These are phyloP conservation scores for Tetraodon nigroviridis DNA, from an alignment of 2,113 vertebrate genomes.

Conservation along the genomic window DNA sequence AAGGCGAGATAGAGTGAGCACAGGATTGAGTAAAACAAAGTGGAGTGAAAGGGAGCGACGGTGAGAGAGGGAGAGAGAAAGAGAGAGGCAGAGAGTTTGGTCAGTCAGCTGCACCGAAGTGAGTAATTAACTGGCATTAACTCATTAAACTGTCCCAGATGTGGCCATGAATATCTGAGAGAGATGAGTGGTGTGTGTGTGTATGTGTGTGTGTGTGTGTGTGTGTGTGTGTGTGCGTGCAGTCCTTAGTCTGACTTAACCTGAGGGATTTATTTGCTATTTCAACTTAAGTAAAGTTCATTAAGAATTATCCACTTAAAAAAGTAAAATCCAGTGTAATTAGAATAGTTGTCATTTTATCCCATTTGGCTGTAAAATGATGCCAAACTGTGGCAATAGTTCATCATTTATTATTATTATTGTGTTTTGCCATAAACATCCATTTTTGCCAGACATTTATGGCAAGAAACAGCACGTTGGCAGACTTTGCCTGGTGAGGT, in stretches of 20 bases:
- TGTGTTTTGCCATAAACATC: slow-evolving; percentile 27
- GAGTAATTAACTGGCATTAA: slow-evolving; percentile 79
- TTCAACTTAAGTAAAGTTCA: slow-evolving; percentile 28
- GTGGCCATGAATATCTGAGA: slow-evolving; percentile 70
- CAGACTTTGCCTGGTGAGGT: slow-evolving; percentile 27
- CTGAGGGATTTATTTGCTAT: slow-evolving; percentile 34
- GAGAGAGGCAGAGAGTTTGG: slow-evolving; percentile 50
- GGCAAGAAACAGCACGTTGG: slow-evolving; percentile 11
- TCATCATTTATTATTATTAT: background rate
- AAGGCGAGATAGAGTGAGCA: background rate
- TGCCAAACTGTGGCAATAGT: background rate
- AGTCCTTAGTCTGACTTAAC: slow-evolving; percentile 14
- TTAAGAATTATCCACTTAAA: slow-evolving; percentile 10
- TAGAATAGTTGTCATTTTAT: slow-evolving; percentile 8
- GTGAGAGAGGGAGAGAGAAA: slow-evolving; percentile 12
- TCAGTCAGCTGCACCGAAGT: slow-evolving; percentile 66
- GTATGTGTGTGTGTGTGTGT: background rate
- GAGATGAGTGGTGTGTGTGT: slow-evolving; percentile 9
- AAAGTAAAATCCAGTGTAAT: slow-evolving; percentile 30
- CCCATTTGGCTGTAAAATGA: background rate
- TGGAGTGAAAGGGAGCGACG: slow-evolving; percentile 9
- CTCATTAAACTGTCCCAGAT: slow-evolving; percentile 79
- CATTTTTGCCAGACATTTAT: slow-evolving; percentile 1
- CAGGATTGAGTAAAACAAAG: background rate
- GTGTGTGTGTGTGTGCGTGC: background rate